Conservation (phyloP, 2,888 invertebrate species). For the Dolichomitus sp. region DNA sequence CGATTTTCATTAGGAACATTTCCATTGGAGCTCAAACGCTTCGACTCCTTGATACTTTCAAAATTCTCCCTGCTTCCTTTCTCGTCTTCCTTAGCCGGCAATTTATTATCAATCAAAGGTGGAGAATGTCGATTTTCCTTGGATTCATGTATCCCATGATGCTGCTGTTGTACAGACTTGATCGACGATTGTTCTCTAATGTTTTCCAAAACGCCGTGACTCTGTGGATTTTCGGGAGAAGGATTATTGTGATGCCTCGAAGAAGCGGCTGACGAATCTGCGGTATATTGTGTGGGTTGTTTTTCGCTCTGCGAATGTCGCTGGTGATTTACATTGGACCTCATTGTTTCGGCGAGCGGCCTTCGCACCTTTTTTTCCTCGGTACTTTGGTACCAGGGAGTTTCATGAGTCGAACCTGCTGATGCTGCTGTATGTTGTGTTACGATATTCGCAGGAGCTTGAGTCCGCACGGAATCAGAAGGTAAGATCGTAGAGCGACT, state of each 20-base stretch:
- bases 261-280: neutral
- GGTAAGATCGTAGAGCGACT: slow-evolving; percentile 48
- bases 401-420: slow-evolving; percentile 65
- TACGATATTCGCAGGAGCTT: slow-evolving; percentile 68
- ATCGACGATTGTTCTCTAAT: neutral
- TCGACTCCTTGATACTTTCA: slow-evolving; percentile 1
- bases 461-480: slow-evolving; percentile 70
- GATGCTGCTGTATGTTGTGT: slow-evolving; percentile 43
- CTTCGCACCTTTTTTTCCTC: slow-evolving; percentile 68
- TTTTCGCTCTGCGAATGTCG: slow-evolving; percentile 28
- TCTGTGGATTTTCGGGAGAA: neutral
- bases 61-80: neutral
- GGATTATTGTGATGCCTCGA: slow-evolving; percentile 23
- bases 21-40: neutral
- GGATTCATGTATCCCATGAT: slow-evolving; percentile 53
- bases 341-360: slow-evolving; percentile 78
- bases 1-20: slow-evolving; percentile 13
- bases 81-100: slow-evolving; percentile 31
- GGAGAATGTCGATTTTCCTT: slow-evolving; percentile 74
- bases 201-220: neutral
- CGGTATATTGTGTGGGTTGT: neutral
- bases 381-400: slow-evolving; percentile 70
- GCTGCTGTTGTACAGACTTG: neutral
- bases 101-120: slow-evolving; percentile 16
- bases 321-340: slow-evolving; percentile 21